phyloP scores from a whole-genome alignment of 2,113 vertebrate genomes.

The Hippopotamus amphibius region DNA sequence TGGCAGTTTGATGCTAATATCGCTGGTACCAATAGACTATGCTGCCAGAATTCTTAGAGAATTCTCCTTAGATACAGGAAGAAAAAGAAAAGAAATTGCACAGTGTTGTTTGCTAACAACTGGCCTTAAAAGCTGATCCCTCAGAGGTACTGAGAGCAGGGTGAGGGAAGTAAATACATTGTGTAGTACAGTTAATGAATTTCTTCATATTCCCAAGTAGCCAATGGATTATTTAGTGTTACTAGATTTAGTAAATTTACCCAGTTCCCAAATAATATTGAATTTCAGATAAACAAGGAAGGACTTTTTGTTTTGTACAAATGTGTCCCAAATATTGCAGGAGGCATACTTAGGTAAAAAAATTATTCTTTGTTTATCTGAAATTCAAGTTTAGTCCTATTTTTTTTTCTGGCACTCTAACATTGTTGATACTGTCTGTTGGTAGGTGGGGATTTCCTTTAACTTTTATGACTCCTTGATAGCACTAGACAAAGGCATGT shows the following conservation, averaged over 20 bases:
- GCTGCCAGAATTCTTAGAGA: neutral
- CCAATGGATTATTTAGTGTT: neutral
- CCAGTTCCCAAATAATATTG: neutral
- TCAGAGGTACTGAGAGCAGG: neutral
- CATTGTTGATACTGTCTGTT: neutral
- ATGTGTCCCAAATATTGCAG: neutral
- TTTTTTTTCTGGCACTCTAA: neutral
- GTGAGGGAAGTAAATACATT: neutral
- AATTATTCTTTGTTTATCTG: slow-evolving; percentile 20
- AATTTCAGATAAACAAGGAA: slow-evolving; percentile 28
- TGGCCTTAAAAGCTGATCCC: neutral
- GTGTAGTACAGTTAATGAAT: neutral
- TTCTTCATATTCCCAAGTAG: neutral
- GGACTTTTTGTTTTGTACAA: neutral
- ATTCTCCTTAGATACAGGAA: neutral
- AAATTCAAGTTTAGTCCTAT: slow-evolving; percentile 25
- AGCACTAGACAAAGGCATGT: slow-evolving; percentile 26
- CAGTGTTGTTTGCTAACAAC: neutral
- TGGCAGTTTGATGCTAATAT: neutral
- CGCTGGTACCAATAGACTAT: neutral
- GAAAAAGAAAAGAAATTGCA: neutral
- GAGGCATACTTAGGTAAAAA: neutral
- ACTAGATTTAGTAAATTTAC: neutral
- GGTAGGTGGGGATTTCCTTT: slow-evolving; percentile 38
- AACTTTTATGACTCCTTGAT: slow-evolving; percentile 24